phyloP scores from a whole-genome alignment of 2,888 invertebrate genomes.

The Pyralis farinalis region DNA sequence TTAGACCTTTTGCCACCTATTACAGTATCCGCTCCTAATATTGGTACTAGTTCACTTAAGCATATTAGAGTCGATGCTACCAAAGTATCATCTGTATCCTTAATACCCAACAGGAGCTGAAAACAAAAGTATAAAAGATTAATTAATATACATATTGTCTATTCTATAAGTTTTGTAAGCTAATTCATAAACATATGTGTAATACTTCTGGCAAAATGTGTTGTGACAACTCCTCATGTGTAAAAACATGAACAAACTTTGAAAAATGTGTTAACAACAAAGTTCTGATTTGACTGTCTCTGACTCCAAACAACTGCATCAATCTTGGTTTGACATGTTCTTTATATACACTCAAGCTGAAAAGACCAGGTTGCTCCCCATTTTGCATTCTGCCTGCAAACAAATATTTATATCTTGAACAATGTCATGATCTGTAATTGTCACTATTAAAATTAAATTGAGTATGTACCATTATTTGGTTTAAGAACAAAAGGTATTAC shows the following conservation, averaged over 20 bases:
- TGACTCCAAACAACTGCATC: constrained; percentile 90
- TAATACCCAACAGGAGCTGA: constrained; percentile 90
- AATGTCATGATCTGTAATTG: neutral
- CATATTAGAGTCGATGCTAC: constrained; percentile 91
- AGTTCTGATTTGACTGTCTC: constrained; percentile 89
- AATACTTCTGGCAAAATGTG: constrained; percentile 91
- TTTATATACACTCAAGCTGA: constrained; percentile 85
- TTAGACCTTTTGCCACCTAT: constrained; percentile 91
- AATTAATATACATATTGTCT: constrained; percentile 1
- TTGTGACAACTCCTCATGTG: constrained; percentile 87
- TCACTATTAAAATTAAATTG: constrained; percentile 6
- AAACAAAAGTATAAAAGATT: constrained; percentile 33
- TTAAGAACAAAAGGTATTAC: constrained; percentile 86
- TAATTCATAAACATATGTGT: neutral
- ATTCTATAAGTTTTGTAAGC: neutral
- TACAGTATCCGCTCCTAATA: constrained; percentile 91
- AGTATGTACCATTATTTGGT: constrained; percentile 83
- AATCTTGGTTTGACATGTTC: constrained; percentile 88
- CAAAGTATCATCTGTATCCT: constrained; percentile 91
- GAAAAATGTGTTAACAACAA: constrained; percentile 89
- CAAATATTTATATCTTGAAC: constrained; percentile 7
- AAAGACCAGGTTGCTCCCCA: constrained; percentile 80
- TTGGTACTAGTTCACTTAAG: constrained; percentile 91
- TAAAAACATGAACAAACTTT: constrained; percentile 87
- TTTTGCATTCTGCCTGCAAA: constrained; percentile 59